These are phyloP conservation scores for Rhinophrynus dorsalis DNA, from an alignment of 2,797 vertebrate genomes.

Conservation along the genomic window DNA sequence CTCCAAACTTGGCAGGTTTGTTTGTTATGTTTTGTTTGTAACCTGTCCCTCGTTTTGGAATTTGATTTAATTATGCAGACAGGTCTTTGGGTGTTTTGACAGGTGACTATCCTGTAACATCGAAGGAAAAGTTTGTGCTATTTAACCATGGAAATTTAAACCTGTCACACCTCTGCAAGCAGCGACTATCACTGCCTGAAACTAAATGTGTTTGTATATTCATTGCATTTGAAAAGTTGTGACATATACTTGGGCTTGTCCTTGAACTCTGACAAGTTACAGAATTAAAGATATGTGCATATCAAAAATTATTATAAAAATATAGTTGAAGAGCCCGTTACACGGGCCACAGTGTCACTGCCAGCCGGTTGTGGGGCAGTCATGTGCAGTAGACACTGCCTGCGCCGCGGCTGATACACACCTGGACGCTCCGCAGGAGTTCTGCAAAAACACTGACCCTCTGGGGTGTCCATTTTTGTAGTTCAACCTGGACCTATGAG, in stretches of 20 bases:
- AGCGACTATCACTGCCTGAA: neutral
- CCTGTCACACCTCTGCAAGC: neutral
- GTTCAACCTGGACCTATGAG: too few species aligned
- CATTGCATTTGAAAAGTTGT: neutral
- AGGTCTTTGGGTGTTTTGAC: conserved; percentile 25
- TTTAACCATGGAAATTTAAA: conserved; percentile 23
- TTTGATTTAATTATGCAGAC: conserved; percentile 37
- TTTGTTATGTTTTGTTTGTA: conserved; percentile 6
- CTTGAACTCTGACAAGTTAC: too few species aligned
- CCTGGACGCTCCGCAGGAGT: too few species aligned
- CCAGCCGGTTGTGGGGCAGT: too few species aligned
- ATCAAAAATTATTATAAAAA: too few species aligned
- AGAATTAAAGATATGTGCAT: neutral
- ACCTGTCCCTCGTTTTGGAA: conserved; percentile 4
- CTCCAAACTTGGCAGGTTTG: neutral
- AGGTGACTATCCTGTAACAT: conserved; percentile 25
- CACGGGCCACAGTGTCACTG: too few species aligned
- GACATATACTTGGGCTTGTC: too few species aligned
- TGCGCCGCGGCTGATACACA: too few species aligned
- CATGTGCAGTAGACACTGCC: too few species aligned
- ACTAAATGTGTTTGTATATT: conserved; percentile 7
- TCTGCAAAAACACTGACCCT: too few species aligned
- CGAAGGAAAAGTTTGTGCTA: conserved; percentile 9
- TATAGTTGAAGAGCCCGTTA: too few species aligned
- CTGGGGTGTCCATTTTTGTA: too few species aligned